phyloP scores from a whole-genome alignment of 2,888 invertebrate genomes.

The Lapara coniferarum region DNA sequence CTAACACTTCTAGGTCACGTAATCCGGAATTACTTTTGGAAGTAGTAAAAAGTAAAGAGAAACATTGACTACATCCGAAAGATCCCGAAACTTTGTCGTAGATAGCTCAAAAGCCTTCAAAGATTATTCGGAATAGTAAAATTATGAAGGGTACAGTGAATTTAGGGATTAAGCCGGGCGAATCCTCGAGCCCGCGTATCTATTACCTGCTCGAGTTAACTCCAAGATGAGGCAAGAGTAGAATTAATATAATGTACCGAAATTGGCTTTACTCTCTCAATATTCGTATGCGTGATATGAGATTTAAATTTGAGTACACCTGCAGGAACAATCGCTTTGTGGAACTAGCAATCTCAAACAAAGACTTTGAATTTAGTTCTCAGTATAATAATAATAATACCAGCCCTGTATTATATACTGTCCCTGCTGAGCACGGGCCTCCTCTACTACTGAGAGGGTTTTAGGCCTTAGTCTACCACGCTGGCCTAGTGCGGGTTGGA shows the following conservation, averaged over 20 bases:
- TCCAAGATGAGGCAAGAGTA: slow-evolving; percentile 37
- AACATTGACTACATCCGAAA: slow-evolving; percentile 15
- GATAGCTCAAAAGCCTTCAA: slow-evolving; percentile 10
- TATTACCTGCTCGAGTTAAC: slow-evolving; percentile 52
- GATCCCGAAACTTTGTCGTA: slow-evolving; percentile 4
- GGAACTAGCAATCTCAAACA: not conserved
- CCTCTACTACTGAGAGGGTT: no score
- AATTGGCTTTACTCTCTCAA: slow-evolving; percentile 13
- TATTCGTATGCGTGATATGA: slow-evolving; percentile 5
- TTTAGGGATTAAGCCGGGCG: slow-evolving; percentile 47
- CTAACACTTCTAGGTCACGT: no score
- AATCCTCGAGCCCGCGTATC: slow-evolving; percentile 42
- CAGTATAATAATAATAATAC: no score
- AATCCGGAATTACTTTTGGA: no score
- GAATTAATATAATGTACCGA: slow-evolving; percentile 32
- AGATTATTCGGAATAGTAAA: slow-evolving; percentile 45
- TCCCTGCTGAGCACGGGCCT: no score
- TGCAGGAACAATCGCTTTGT: not conserved
- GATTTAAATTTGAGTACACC: not conserved
- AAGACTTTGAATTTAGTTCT: not conserved
- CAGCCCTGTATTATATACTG: no score
- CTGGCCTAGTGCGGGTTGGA: no score
- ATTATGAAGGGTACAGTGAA: slow-evolving; percentile 59
- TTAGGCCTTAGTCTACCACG: no score
- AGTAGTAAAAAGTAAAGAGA: slow-evolving; percentile 1